Conservation (phyloP, 2,888 invertebrate genomes). For the Bibio marci region DNA sequence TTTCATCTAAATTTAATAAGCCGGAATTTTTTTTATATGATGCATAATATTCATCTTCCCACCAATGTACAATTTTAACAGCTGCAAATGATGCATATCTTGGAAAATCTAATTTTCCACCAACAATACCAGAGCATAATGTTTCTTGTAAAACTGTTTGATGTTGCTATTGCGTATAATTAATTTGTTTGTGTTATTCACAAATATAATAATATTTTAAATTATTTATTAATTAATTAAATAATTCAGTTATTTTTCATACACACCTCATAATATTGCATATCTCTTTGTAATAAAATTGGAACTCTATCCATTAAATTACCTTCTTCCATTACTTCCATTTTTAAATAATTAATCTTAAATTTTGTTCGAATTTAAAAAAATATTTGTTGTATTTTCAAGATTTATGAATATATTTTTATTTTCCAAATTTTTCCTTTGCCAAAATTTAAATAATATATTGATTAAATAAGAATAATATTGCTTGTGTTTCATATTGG, state of each 20-base stretch:
- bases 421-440: no score
- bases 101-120: slow-evolving; percentile 66
- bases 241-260: no score
- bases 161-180: slow-evolving; percentile 33
- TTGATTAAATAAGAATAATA: no score
- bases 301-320: slow-evolving; percentile 76
- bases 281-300: slow-evolving; percentile 62
- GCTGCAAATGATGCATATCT: slow-evolving; percentile 70
- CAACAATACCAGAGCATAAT: slow-evolving; percentile 61
- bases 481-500: no score
- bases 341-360: no score
- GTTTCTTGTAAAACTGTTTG: slow-evolving; percentile 63
- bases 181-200: no score
- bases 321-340: slow-evolving; percentile 83
- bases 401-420: no score
- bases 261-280: slow-evolving; percentile 63
- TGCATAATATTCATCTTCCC: slow-evolving; percentile 66
- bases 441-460: no score
- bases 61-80: slow-evolving; percentile 70
- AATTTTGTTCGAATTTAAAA: no score
- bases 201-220: no score
- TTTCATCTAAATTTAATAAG: slow-evolving; percentile 27
- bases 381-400: no score
- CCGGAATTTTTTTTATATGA: slow-evolving; percentile 54
- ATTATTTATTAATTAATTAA: slow-evolving; percentile 1